Conservation (phyloP, 1,140 invertebrate genomes). For the Drosophila teissieri region DNA sequence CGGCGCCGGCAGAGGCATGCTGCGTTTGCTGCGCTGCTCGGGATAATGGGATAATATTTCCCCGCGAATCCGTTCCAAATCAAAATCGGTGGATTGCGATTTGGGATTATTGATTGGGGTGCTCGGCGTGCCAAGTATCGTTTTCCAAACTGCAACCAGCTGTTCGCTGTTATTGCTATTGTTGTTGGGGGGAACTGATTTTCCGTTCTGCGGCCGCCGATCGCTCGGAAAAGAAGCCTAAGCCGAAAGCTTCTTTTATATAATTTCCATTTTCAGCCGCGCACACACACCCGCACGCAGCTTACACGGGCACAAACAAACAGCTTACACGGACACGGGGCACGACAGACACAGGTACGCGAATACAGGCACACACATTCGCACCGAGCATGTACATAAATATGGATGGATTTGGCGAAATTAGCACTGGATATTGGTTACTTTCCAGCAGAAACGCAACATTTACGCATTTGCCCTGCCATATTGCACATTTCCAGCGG, state of each 20-base stretch:
- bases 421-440: constrained; percentile 49
- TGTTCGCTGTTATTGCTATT: neutral
- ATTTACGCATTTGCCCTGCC: constrained; percentile 68
- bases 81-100: neutral
- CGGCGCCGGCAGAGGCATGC: constrained; percentile 38
- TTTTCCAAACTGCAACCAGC: constrained; percentile 2
- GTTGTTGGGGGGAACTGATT: neutral
- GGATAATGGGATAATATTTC: constrained; percentile 8
- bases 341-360: constrained; percentile 27
- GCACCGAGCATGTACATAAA: constrained; percentile 35
- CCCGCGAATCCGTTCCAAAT: neutral
- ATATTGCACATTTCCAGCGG: constrained; percentile 59
- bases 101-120: constrained; percentile 22
- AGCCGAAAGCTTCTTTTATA: constrained; percentile 71
- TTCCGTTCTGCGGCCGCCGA: constrained; percentile 28
- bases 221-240: constrained; percentile 46
- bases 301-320: constrained; percentile 52
- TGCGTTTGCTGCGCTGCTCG: constrained; percentile 31
- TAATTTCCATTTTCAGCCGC: constrained; percentile 74
- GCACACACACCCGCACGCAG: constrained; percentile 54
- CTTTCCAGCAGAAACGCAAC: constrained; percentile 44
- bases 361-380: constrained; percentile 24
- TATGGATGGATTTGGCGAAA: constrained; percentile 56
- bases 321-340: constrained; percentile 33
- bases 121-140: constrained; percentile 5